A percentile compares a stretch with the other conserved stretches of the same genome.
Evolutionary conservation across 2,113 vertebrate species (phyloP).

Genomic region (Nycticebus coucang): DNA sequence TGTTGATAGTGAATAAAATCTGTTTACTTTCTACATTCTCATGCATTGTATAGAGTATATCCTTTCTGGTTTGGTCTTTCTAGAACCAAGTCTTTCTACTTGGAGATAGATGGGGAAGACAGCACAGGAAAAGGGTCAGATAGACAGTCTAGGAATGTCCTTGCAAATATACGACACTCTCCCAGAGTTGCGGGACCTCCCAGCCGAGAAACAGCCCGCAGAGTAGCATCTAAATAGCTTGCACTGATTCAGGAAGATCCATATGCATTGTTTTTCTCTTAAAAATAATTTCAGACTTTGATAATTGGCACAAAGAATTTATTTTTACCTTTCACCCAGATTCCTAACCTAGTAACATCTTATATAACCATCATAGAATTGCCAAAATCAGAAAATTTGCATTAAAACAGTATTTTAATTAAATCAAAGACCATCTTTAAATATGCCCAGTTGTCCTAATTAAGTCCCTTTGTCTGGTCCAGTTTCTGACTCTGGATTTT

Average conservation of each 20-base stretch:
- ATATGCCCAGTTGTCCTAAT: neutral
- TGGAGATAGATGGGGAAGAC: neutral
- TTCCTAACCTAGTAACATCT: conserved; percentile 4
- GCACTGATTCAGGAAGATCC: neutral
- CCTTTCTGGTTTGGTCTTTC: neutral
- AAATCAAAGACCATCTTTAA: neutral
- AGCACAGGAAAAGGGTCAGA: neutral
- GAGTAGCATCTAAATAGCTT: neutral
- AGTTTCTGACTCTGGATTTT: neutral
- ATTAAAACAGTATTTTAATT: neutral
- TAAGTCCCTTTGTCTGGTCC: neutral
- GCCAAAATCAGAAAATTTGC: neutral
- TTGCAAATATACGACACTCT: neutral
- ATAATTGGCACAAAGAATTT: neutral
- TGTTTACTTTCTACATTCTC: neutral
- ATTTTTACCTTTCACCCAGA: neutral
- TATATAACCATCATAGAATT: neutral
- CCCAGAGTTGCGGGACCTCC: no score
- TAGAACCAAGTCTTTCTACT: neutral
- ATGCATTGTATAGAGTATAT: neutral
- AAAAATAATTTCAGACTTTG: conserved; percentile 20
- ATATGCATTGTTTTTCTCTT: neutral
- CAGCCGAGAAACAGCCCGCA: neutral
- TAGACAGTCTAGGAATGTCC: neutral
- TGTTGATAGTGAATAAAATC: neutral